Evolutionary conservation across 2,888 invertebrate genomes (phyloP), one percentile per base, ranked within the genome.

Genomic region (Podabrus alpinus): DNA sequence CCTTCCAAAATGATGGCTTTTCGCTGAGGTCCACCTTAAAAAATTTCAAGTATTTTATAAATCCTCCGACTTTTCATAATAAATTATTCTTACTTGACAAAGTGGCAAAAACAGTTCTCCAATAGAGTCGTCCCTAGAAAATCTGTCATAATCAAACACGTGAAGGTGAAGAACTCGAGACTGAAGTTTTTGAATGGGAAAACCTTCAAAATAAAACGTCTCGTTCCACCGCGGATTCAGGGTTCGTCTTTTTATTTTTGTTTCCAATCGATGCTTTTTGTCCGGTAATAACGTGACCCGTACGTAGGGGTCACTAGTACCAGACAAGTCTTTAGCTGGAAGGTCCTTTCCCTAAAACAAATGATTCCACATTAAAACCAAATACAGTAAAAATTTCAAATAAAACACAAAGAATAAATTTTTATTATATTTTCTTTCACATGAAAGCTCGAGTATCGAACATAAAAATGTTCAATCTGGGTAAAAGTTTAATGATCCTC

Each of bases 1-100:
- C 94, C 87, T 96, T 96, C 96, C 96, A 97, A 89, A 96, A 97
- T n/a, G 95, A 94, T 9, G 96, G 96, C 86, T 97, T 97, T 88
- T 95, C 95, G 83, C 96, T 95, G 79, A 97, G 90, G 85, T 97
- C 96, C 83, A 96, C 96, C 96, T 96, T 88, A 17, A 88, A 88
- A 15, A 19, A 60, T 59, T 15, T 19, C 9, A 16, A 19, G 15
- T 15, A 15, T 15, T n/a, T 61, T 24, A 21, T 21, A 62, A 69
- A 25, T 61, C 29, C 13, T 25, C 19, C 19, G 13, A 15, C 19
- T 11, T 25, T 29, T 2, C n/a, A n/a, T 9, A 45, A 45, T n/a
- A 45, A 45, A 45, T 45, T 45, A 45, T 45, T 45, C 62, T 89
- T 89, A 95, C 96, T 93, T 96, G 96, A 86, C 96, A 96, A 9